These are phyloP conservation scores for Allygus modestus DNA, from an alignment of 2,888 invertebrate genomes.

Conservation along the genomic window DNA sequence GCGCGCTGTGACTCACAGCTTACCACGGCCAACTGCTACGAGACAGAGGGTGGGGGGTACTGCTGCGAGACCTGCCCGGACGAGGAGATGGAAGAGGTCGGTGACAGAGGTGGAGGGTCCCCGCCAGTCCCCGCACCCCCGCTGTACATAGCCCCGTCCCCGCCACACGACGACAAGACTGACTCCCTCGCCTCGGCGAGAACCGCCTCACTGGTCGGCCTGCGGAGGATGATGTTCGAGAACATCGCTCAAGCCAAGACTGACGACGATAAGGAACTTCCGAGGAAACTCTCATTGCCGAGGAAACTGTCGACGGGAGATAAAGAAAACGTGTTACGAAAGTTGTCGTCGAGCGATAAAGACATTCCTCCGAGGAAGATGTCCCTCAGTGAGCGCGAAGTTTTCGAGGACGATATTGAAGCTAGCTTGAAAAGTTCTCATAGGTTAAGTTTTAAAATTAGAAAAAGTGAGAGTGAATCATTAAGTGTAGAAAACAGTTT, in stretches of 20 bases:
- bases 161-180: constrained; percentile 39
- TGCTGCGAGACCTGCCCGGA: constrained; percentile 93
- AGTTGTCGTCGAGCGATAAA: constrained; percentile 4
- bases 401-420: constrained; percentile 41
- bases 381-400: constrained; percentile 48
- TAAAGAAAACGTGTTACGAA: constrained; percentile 24
- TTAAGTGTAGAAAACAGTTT: constrained; percentile 67
- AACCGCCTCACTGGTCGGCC: constrained; percentile 68
- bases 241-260: constrained; percentile 66
- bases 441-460: constrained; percentile 46
- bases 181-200: constrained; percentile 56
- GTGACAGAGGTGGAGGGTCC: constrained; percentile 51
- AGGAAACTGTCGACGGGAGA: constrained; percentile 40
- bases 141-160: constrained; percentile 16
- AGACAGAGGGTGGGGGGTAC: constrained; percentile 86
- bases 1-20: constrained; percentile 88
- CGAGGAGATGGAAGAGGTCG: constrained; percentile 77
- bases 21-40: constrained; percentile 85
- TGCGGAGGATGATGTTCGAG: constrained; percentile 69
- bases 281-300: constrained; percentile 21
- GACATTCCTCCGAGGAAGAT: not conserved
- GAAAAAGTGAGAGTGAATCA: constrained; percentile 37
- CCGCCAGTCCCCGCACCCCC: not conserved
- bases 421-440: constrained; percentile 30
- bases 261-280: constrained; percentile 67